Conservation (phyloP, 2,113 vertebrate species). For the Varanus komodoensis region DNA sequence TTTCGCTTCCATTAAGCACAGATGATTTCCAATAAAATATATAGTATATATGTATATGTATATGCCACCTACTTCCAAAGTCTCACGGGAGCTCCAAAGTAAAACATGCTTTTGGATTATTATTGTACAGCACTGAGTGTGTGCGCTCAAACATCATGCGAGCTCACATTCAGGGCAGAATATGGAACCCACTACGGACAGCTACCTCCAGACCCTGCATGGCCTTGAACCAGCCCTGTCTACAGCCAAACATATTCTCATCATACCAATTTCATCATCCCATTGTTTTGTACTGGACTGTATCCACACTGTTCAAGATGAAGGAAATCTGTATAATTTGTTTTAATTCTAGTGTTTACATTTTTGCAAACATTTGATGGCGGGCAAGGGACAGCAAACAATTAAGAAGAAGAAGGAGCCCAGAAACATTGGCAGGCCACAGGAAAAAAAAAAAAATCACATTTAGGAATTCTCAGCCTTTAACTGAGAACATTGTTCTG, state of each 20-base stretch:
- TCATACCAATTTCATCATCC: not conserved
- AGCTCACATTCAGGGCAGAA: too few species aligned
- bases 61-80: too few species aligned
- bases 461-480: constrained; percentile 18
- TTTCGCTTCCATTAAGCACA: too few species aligned
- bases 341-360: not conserved
- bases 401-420: too few species aligned
- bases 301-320: not conserved
- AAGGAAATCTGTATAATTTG: not conserved
- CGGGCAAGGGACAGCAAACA: not conserved
- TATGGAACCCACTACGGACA: too few species aligned
- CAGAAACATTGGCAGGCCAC: not conserved
- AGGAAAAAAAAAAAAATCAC: not conserved
- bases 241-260: not conserved
- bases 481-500: not conserved
- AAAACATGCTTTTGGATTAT: too few species aligned
- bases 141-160: too few species aligned
- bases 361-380: not conserved
- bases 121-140: too few species aligned
- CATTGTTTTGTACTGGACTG: not conserved
- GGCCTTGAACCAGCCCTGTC: not conserved
- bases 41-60: too few species aligned
- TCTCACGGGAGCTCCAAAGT: too few species aligned
- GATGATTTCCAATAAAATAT: too few species aligned
- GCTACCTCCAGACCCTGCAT: too few species aligned